These are phyloP conservation scores for Microchirus variegatus DNA, from an alignment of 2,797 vertebrate genomes.

Conservation along the genomic window DNA sequence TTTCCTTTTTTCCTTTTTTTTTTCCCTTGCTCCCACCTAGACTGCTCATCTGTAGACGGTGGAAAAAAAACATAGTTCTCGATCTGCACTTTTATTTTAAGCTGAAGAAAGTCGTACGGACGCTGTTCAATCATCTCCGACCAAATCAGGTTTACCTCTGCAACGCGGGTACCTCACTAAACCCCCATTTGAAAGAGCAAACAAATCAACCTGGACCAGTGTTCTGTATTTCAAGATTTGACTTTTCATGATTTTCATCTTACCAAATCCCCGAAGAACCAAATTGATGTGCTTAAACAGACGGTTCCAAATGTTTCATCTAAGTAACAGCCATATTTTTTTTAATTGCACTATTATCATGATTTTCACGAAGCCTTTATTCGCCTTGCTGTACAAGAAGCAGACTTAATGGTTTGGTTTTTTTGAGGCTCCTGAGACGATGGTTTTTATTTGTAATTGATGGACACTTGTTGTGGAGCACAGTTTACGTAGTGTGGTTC, in stretches of 20 bases:
- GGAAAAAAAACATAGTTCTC: not conserved
- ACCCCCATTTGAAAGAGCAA: slow-evolving; percentile 7
- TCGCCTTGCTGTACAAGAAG: not conserved
- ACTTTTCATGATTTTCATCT: not conserved
- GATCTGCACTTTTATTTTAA: slow-evolving; percentile 7
- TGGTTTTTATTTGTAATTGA: not conserved
- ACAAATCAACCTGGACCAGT: slow-evolving; percentile 4
- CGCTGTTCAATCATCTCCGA: not conserved
- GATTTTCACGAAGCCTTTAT: slow-evolving; percentile 14
- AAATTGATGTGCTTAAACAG: slow-evolving; percentile 1
- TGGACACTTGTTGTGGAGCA: not conserved
- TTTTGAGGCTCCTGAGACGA: not conserved
- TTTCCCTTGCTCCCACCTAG: slow-evolving; percentile 3
- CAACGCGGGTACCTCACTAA: slow-evolving; percentile 18
- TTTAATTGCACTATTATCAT: slow-evolving; percentile 8
- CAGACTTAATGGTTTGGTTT: not conserved
- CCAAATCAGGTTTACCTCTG: slow-evolving; percentile 47
- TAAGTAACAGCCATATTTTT: slow-evolving; percentile 4
- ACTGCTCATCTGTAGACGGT: slow-evolving; percentile 14
- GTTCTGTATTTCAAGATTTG: slow-evolving; percentile 4
- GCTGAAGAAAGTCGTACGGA: slow-evolving; percentile 2
- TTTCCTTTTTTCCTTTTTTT: slow-evolving; percentile 34
- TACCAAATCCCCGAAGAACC: not conserved
- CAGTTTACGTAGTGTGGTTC: not conserved
- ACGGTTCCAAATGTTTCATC: slow-evolving; percentile 3